These are phyloP conservation scores for Drosophila niveifrons DNA, from an alignment of 2,888 invertebrate genomes.

Conservation along the genomic window DNA sequence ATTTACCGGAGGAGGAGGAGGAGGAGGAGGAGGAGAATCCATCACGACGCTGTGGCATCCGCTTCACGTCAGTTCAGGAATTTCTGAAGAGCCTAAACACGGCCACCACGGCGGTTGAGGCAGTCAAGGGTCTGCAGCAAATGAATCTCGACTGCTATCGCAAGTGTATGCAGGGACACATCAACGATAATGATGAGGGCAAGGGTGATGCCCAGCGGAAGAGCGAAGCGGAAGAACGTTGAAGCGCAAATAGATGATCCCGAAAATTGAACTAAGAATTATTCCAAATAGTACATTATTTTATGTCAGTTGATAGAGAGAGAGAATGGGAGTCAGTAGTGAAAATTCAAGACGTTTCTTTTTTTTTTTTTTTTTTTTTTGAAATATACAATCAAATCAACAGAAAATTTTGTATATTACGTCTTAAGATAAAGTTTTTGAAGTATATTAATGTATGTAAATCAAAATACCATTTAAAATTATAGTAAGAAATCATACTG, in stretches of 20 bases:
- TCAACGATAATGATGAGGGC: neutral
- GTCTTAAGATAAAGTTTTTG: too few relatives aligned
- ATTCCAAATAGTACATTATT: too few relatives aligned
- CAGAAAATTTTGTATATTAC: too few relatives aligned
- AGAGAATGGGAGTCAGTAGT: too few relatives aligned
- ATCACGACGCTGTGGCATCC: slow-evolving; percentile 41
- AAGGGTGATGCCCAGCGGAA: neutral
- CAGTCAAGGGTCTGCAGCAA: slow-evolving; percentile 26
- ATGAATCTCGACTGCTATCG: slow-evolving; percentile 43
- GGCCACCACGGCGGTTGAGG: slow-evolving; percentile 33
- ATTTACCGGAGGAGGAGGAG: neutral
- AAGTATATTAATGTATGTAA: too few relatives aligned
- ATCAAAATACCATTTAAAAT: too few relatives aligned
- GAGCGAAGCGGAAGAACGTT: neutral
- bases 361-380: too few relatives aligned
- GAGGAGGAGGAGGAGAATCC: neutral
- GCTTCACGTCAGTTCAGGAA: slow-evolving; percentile 35
- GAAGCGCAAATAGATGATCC: neutral
- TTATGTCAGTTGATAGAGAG: too few relatives aligned
- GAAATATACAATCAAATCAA: too few relatives aligned
- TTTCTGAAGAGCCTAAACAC: slow-evolving; percentile 47
- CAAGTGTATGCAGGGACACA: slow-evolving; percentile 12
- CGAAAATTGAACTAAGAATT: neutral
- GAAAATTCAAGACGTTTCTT: too few relatives aligned
- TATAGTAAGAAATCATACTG: too few relatives aligned